Percentiles rank a stretch among this genome's conserved stretches.
Evolutionary conservation across 2,888 invertebrate genomes (phyloP).

Genomic region (Ectemnius lituratus): DNA sequence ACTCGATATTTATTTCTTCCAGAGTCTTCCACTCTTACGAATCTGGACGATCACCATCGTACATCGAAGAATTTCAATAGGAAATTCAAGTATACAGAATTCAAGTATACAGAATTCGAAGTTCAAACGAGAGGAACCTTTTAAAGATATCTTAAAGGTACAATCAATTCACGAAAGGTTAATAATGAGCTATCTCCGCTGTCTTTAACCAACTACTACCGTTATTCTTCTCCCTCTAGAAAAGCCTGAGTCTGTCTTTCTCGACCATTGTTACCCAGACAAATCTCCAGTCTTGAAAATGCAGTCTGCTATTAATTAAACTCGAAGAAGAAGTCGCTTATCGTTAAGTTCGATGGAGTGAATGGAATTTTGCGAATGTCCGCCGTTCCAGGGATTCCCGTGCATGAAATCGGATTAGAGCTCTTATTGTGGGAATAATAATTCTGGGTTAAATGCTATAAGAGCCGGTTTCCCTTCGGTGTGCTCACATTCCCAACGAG

Average conservation of each 20-base stretch:
- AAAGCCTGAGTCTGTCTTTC: conserved; percentile 10
- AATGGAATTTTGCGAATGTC: too few species aligned
- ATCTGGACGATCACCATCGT: not conserved
- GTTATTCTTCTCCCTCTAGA: too few species aligned
- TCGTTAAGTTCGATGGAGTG: too few species aligned
- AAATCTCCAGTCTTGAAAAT: not conserved
- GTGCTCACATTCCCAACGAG: too few species aligned
- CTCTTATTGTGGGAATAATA: too few species aligned
- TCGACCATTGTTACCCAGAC: not conserved
- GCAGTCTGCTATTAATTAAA: conserved; percentile 21
- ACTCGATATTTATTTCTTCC: not conserved
- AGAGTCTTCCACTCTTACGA: not conserved
- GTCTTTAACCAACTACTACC: conserved; percentile 49
- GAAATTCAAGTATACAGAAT: not conserved
- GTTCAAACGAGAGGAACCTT: not conserved
- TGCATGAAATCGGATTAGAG: not conserved
- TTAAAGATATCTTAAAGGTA: conserved; percentile 4
- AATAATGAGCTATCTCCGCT: conserved; percentile 49
- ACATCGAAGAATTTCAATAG: not conserved
- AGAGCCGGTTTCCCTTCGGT: too few species aligned
- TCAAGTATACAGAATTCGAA: not conserved
- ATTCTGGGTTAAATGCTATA: too few species aligned
- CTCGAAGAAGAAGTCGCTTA: not conserved
- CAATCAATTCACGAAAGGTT: conserved; percentile 47
- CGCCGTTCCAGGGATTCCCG: too few species aligned